A percentile compares a stretch with the other conserved stretches of the same genome.
Conservation (phyloP, 1,140 invertebrate species). For the Drosophila murphyi region DNA sequence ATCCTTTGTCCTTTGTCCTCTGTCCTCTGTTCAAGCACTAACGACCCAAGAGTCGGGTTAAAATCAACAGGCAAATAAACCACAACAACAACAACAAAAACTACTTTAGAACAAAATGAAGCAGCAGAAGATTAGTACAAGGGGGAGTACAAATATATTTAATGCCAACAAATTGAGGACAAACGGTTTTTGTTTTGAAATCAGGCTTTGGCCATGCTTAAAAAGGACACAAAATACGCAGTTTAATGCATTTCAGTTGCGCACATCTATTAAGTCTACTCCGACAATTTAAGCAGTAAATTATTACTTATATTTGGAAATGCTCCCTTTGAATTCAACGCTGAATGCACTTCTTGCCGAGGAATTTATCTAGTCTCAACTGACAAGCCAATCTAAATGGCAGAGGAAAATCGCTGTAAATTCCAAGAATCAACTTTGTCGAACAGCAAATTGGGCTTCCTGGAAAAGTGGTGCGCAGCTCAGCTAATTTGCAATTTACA, state of each 20-base stretch:
- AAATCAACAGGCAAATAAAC: not conserved
- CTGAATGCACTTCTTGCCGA: too few relatives aligned
- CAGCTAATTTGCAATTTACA: too few relatives aligned
- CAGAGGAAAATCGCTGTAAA: not conserved
- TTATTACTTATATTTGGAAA: too few relatives aligned
- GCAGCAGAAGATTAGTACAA: not conserved
- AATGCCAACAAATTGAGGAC: slow-evolving; percentile 12
- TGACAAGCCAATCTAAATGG: not conserved
- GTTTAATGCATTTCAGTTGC: not conserved
- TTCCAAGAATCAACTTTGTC: not conserved
- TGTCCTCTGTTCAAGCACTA: too few relatives aligned
- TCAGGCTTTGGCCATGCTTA: too few relatives aligned
- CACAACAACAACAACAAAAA: slow-evolving; percentile 3
- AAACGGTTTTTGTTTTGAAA: slow-evolving; percentile 4
- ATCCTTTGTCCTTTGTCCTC: not conserved
- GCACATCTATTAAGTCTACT: too few relatives aligned
- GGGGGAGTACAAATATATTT: not conserved
- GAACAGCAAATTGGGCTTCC: not conserved
- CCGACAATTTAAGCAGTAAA: too few relatives aligned
- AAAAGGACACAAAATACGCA: too few relatives aligned
- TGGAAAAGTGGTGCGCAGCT: not conserved
- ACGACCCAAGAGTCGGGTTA: too few relatives aligned
- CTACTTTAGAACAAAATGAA: too few relatives aligned
- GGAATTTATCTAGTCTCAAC: too few relatives aligned
- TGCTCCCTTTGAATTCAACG: too few relatives aligned